Evolutionary conservation across 1,140 invertebrate genomes (phyloP).

Genomic region (Lepidurus couesii): DNA sequence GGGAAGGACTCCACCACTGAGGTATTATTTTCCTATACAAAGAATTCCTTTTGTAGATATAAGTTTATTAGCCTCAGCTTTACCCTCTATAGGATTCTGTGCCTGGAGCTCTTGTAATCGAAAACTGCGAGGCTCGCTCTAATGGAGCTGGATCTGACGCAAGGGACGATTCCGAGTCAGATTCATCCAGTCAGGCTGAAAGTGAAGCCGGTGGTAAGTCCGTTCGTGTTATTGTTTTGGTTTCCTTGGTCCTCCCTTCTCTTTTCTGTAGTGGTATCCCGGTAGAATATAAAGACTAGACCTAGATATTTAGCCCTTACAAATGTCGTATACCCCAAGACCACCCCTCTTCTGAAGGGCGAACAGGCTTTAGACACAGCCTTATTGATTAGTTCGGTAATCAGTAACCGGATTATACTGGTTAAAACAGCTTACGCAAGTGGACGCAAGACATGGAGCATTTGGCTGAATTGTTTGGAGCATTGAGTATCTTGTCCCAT

Average conservation of each 20-base stretch:
- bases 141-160: not conserved
- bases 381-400: not conserved
- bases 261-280: not conserved
- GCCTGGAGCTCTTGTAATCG: not conserved
- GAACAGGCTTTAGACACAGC: not conserved
- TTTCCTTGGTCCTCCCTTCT: not conserved
- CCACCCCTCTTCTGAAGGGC: not conserved
- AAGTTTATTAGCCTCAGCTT: not conserved
- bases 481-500: slow-evolving; percentile 14
- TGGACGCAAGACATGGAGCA: not conserved
- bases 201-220: slow-evolving; percentile 2
- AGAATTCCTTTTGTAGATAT: not conserved
- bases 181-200: slow-evolving; percentile 19
- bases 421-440: not conserved
- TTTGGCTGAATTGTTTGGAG: not conserved
- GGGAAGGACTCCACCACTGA: not conserved
- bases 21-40: not conserved
- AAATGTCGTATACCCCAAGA: not conserved
- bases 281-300: not conserved
- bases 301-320: not conserved
- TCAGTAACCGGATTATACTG: not conserved
- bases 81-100: not conserved
- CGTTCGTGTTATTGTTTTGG: not conserved
- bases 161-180: slow-evolving; percentile 6
- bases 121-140: not conserved